Evolutionary conservation across 1,140 invertebrate genomes (phyloP).

Genomic region (Solenopsis invicta): DNA sequence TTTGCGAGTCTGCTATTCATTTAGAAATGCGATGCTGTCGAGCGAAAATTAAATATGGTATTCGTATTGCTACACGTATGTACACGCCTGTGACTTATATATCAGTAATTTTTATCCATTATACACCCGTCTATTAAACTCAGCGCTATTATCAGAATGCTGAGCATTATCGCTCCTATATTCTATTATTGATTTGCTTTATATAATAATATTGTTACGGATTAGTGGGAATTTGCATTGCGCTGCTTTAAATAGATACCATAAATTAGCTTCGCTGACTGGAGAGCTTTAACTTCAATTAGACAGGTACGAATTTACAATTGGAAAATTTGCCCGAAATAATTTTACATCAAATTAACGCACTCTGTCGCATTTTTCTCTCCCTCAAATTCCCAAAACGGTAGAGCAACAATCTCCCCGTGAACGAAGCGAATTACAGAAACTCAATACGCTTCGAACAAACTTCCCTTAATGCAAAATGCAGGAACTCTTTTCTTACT

Average conservation of each 20-base stretch:
- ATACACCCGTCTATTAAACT: not conserved
- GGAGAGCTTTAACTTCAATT: not conserved
- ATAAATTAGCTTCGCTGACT: not conserved
- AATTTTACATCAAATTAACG: not conserved
- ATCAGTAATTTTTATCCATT: slow-evolving; percentile 12
- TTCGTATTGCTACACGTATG: not conserved
- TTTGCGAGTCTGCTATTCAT: slow-evolving; percentile 47
- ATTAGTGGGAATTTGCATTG: not conserved
- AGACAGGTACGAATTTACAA: not conserved
- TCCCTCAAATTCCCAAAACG: not conserved
- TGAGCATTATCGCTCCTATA: not conserved
- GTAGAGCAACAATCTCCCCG: not conserved
- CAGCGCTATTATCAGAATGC: not conserved
- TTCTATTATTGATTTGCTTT: not conserved
- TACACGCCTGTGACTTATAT: not conserved
- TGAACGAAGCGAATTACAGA: slow-evolving; percentile 32
- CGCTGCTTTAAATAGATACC: not conserved
- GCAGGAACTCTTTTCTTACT: slow-evolving; percentile 1
- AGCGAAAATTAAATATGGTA: slow-evolving; percentile 45
- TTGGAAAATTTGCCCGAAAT: slow-evolving; percentile 3
- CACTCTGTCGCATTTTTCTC: not conserved
- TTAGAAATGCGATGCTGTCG: slow-evolving; percentile 41
- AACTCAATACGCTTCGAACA: slow-evolving; percentile 17
- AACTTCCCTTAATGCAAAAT: slow-evolving; percentile 7
- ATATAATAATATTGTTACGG: not conserved